A percentile compares a stretch with the other conserved stretches of the same genome.
These are phyloP conservation scores for Samia ricini DNA, from an alignment of 1,140 invertebrate genomes.

Conservation along the genomic window DNA sequence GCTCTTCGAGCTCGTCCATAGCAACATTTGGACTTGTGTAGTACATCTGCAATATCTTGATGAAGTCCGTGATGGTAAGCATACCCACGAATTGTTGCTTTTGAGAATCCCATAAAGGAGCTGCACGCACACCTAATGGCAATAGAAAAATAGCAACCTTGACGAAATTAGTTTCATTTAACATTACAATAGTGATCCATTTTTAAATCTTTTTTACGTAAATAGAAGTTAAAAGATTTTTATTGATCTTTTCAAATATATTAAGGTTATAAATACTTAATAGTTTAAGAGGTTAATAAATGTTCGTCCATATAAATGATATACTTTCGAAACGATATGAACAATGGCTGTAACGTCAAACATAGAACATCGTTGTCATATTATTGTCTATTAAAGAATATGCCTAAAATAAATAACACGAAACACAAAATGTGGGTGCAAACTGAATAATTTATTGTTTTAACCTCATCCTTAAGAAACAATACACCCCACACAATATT, in stretches of 20 bases:
- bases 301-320: too few relatives aligned
- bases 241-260: too few relatives aligned
- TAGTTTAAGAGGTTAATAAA: too few relatives aligned
- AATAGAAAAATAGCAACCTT: slow-evolving; percentile 21
- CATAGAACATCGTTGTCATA: neutral
- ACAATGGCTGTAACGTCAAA: neutral
- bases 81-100: slow-evolving; percentile 96
- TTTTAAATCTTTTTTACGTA: too few relatives aligned
- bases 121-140: slow-evolving; percentile 91
- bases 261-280: too few relatives aligned
- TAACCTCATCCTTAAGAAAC: slow-evolving; percentile 43
- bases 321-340: too few relatives aligned
- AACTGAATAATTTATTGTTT: neutral
- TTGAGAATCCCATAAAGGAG: slow-evolving; percentile 97
- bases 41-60: slow-evolving; percentile 98
- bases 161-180: slow-evolving; percentile 2
- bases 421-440: neutral
- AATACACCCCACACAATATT: slow-evolving; percentile 26
- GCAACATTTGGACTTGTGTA: slow-evolving; percentile 94
- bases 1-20: slow-evolving; percentile 98
- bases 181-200: too few relatives aligned
- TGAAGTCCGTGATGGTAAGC: slow-evolving; percentile 99
- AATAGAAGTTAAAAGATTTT: too few relatives aligned
- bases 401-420: neutral
- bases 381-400: neutral